Conservation (phyloP, 1,140 invertebrate species). For the Micrasema longulum region DNA sequence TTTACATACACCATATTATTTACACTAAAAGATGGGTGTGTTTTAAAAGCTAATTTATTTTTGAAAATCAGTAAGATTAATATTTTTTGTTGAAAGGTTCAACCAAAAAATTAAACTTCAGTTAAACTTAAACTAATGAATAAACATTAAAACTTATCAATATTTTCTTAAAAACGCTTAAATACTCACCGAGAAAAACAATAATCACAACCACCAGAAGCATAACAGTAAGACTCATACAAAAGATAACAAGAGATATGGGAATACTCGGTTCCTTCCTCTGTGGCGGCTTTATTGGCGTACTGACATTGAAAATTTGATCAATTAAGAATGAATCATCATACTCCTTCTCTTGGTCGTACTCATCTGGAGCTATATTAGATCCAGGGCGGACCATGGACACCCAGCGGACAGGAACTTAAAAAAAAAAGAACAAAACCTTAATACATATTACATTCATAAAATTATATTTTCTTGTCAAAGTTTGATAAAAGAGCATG, state of each 20-base stretch:
- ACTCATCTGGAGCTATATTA: slow-evolving; percentile 50
- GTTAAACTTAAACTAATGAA: no score
- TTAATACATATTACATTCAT: no score
- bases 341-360: slow-evolving; percentile 53
- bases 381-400: slow-evolving; percentile 51
- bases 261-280: slow-evolving; percentile 43
- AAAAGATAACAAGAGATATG: slow-evolving; percentile 40
- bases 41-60: no score
- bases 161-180: neutral
- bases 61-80: no score
- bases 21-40: no score
- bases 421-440: no score
- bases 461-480: no score
- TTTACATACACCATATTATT: no score
- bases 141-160: no score
- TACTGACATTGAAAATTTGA: slow-evolving; percentile 46
- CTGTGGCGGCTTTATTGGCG: slow-evolving; percentile 30
- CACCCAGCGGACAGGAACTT: slow-evolving; percentile 48
- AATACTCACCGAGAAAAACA: slow-evolving; percentile 46
- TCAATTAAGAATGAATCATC: slow-evolving; percentile 48
- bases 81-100: no score
- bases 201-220: slow-evolving; percentile 43
- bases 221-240: slow-evolving; percentile 36
- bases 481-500: no score
- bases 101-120: no score